Conservation (phyloP, 2,797 vertebrate species). For the Otus scops region DNA sequence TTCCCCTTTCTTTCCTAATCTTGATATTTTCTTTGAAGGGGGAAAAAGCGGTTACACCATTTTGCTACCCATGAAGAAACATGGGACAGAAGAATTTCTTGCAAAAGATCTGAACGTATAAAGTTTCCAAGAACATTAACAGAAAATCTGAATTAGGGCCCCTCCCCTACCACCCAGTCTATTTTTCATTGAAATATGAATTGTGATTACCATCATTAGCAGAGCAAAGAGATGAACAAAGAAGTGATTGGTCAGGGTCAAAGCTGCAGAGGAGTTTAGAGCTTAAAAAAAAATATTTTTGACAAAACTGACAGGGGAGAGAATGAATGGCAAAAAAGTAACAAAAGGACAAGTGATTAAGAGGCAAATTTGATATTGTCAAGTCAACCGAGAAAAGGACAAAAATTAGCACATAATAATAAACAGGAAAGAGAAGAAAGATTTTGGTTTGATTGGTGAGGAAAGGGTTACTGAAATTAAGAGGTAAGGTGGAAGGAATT, state of each 20-base stretch:
- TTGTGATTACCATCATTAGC: neutral
- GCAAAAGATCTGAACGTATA: neutral
- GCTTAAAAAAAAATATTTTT: neutral
- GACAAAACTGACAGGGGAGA: neutral
- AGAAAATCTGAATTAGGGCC: neutral
- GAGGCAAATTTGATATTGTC: neutral
- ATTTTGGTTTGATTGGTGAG: neutral
- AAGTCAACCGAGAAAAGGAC: neutral
- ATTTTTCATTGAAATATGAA: neutral
- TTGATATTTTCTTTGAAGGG: neutral
- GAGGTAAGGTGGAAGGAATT: neutral
- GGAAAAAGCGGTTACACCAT: neutral
- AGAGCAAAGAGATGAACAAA: conserved; percentile 17
- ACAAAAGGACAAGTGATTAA: neutral
- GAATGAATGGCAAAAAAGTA: neutral
- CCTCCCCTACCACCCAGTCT: neutral
- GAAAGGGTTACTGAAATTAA: neutral
- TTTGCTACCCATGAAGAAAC: neutral
- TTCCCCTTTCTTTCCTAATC: neutral
- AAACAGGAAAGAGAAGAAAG: neutral
- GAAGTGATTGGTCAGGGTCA: conserved; percentile 12
- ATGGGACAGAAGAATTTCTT: neutral
- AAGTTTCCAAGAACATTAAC: neutral
- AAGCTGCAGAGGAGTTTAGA: neutral
- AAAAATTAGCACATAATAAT: neutral